phyloP scores from a whole-genome alignment of 2,797 vertebrate genomes.

The Ctenosaura bakeri region DNA sequence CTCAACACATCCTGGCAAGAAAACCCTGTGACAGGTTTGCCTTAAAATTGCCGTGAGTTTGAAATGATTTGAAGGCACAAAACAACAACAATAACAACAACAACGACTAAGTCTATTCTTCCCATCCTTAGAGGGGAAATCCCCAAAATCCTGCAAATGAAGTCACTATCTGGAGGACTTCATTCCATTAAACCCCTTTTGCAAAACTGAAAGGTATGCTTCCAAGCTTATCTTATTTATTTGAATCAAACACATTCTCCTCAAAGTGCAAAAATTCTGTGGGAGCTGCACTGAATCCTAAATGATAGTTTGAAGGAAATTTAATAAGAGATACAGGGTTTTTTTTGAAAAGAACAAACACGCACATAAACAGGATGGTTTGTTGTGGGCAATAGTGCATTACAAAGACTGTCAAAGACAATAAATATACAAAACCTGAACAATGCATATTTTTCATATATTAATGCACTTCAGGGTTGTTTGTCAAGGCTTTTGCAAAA shows the following conservation, averaged over 20 bases:
- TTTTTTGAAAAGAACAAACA: not conserved
- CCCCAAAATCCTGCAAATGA: not conserved
- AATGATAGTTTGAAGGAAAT: conserved; percentile 9
- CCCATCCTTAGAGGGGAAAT: not conserved
- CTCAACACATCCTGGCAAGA: too few relatives aligned
- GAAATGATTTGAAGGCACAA: too few relatives aligned
- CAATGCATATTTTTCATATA: conserved; percentile 33
- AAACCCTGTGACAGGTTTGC: too few relatives aligned
- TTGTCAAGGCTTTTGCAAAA: conserved; percentile 58
- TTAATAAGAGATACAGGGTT: not conserved
- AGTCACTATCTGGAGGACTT: not conserved
- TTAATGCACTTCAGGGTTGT: conserved; percentile 59
- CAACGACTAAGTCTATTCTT: too few relatives aligned
- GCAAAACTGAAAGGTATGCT: not conserved
- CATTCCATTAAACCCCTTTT: not conserved
- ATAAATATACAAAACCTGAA: conserved; percentile 49
- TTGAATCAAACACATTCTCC: not conserved
- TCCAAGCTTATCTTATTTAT: not conserved
- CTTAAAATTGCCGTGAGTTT: too few relatives aligned
- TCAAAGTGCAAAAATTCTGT: not conserved
- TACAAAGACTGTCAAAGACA: conserved; percentile 46
- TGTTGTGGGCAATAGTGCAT: conserved; percentile 29
- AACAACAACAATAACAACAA: too few relatives aligned
- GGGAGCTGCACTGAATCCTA: not conserved
- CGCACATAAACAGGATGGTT: not conserved